Base-by-base conservation (phyloP, 2,888 invertebrate genomes). In the Frankliniella intonsa region DNA sequence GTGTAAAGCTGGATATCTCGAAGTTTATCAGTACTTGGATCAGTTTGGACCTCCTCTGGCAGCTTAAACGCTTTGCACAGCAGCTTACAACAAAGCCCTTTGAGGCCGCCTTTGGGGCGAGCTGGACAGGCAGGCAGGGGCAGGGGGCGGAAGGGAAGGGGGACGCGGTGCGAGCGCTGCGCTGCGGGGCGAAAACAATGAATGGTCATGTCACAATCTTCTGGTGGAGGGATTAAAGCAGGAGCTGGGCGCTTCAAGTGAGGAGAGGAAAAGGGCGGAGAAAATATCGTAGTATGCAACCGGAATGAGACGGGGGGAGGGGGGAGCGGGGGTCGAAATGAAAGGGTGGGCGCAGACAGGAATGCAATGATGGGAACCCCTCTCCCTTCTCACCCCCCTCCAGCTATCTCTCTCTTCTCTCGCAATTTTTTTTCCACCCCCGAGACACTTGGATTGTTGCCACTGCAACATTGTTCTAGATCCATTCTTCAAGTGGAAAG, bases 391-490 rank as follows among this genome's bases (percentile, higher is more conserved):
- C 38, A 38, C 38, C 38, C 38, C 38, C 5, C 38, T 17, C 14
- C 7, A 10, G 11, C 55, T 55, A 5, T 55, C 19, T 19, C 55
- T 55, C 19, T 14, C 55, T 55, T 55, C 25, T 25, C 25, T 25
- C 25, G 25, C 69, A 11, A 25, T 25, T 76, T 76, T 76, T 22
- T 22, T 76, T 25, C 12, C 25, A 22, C n/a, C 69, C 69, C 22
- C 22, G 69, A 25, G 69, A 76, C 69, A 22, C 12, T 76, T 76
- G 69, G 69, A 76, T 76, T 76, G 69, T 76, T 76, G 69, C 69
- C 69, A 76, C 69, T 76, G 69, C 69, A 76, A 76, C 69, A 76
- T 76, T 76, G 69, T 76, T 76, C 69, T 76, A 76, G 25, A 76
- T 76, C 69, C 69, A 76, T 76, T 76, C 69, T 76, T 76, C 69